These are phyloP conservation scores for Sphenodon punctatus DNA, from an alignment of 2,797 vertebrate species.

Conservation along the genomic window DNA sequence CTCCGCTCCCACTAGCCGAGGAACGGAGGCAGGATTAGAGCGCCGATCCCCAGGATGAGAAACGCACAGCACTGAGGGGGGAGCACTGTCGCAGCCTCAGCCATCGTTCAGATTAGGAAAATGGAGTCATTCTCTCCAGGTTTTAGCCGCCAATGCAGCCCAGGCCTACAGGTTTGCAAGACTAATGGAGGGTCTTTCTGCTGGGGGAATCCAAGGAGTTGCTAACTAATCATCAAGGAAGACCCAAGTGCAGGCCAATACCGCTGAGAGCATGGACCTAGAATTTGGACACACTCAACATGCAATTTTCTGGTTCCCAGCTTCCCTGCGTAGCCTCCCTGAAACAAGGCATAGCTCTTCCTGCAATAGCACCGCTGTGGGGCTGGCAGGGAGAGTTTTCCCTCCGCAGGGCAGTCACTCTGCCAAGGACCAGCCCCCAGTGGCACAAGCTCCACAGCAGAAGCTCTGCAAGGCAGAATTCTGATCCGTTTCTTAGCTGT, in stretches of 20 bases:
- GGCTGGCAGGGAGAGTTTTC: background rate
- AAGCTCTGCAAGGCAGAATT: background rate
- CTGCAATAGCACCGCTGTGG: too few species aligned
- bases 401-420: background rate
- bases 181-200: too few species aligned
- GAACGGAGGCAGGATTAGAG: background rate
- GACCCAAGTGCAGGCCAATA: background rate
- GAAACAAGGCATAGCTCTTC: too few species aligned
- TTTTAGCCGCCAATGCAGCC: too few species aligned
- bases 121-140: too few species aligned
- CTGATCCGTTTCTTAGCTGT: rapidly evolving
- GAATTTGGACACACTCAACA: background rate
- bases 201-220: background rate
- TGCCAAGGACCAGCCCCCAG: background rate
- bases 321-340: too few species aligned
- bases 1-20: too few species aligned
- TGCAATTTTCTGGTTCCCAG: rapidly evolving
- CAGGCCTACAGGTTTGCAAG: too few species aligned
- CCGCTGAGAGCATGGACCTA: background rate
- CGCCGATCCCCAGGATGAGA: background rate
- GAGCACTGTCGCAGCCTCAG: too few species aligned
- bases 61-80: too few species aligned
- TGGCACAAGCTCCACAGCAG: background rate
- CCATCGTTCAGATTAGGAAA: too few species aligned
- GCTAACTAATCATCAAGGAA: background rate